These are phyloP conservation scores for Poeciliopsis paucimaculata DNA, from an alignment of 2,797 vertebrate genomes.

Conservation along the genomic window DNA sequence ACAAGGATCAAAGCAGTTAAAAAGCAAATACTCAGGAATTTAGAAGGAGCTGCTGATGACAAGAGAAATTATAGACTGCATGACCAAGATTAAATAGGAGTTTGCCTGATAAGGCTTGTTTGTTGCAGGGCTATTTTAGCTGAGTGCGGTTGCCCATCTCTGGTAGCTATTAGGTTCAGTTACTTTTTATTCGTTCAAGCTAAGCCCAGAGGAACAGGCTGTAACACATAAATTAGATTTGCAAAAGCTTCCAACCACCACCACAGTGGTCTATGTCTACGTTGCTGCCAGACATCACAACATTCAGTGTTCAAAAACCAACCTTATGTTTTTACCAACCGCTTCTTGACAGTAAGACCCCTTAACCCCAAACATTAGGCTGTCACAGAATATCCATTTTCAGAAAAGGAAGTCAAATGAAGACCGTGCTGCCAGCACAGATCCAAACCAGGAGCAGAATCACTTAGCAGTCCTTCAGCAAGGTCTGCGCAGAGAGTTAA, in stretches of 20 bases:
- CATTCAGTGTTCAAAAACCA: background rate
- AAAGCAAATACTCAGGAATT: background rate
- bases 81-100: background rate
- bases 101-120: background rate
- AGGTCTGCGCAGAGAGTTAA: background rate
- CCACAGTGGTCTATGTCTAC: background rate
- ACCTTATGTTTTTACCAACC: background rate
- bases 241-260: background rate
- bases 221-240: background rate
- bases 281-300: background rate
- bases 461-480: background rate
- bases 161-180: background rate
- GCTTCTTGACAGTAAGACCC: background rate
- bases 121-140: background rate
- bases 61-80: background rate
- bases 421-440: background rate
- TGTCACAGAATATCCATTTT: background rate
- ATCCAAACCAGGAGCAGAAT: background rate
- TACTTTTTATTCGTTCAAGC: background rate
- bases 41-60: background rate
- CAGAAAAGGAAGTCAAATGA: background rate
- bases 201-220: background rate
- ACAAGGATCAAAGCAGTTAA: background rate
- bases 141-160: background rate
- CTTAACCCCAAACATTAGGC: background rate